Evolutionary conservation across 2,113 vertebrate species (phyloP).

Genomic region (Grus americana): DNA sequence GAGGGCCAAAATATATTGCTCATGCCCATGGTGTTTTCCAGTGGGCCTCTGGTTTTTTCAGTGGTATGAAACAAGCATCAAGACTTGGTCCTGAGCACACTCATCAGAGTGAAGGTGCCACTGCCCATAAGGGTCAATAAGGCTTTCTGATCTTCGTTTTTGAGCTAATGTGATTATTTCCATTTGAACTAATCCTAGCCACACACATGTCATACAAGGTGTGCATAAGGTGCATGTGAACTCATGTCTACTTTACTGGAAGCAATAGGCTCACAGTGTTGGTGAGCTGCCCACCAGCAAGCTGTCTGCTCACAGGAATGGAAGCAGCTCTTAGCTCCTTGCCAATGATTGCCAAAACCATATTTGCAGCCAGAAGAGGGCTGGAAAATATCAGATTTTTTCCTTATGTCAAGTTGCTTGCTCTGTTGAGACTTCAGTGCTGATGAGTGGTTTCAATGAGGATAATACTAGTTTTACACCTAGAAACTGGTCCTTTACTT

Average conservation of each 20-base stretch:
- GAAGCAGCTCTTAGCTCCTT: background rate
- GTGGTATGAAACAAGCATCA: background rate
- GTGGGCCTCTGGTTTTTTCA: background rate
- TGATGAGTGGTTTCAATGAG: background rate
- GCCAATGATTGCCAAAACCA: background rate
- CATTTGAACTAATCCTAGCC: background rate
- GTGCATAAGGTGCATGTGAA: background rate
- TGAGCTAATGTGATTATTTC: background rate
- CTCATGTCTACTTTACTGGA: background rate
- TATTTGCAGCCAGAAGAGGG: background rate
- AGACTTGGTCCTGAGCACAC: background rate
- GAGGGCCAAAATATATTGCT: background rate
- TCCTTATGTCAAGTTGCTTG: background rate
- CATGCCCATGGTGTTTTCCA: background rate
- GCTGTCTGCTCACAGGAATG: background rate
- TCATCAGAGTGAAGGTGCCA: background rate
- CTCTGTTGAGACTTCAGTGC: background rate
- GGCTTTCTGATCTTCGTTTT: background rate
- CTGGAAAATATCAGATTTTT: background rate
- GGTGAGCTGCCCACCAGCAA: background rate
- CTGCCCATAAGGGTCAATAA: background rate
- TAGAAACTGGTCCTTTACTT: background rate
- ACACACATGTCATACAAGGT: accelerated
- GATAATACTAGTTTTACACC: background rate
- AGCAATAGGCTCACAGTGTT: background rate